Evolutionary conservation across 1,140 invertebrate genomes (phyloP).

Genomic region (Maniola jurtina): DNA sequence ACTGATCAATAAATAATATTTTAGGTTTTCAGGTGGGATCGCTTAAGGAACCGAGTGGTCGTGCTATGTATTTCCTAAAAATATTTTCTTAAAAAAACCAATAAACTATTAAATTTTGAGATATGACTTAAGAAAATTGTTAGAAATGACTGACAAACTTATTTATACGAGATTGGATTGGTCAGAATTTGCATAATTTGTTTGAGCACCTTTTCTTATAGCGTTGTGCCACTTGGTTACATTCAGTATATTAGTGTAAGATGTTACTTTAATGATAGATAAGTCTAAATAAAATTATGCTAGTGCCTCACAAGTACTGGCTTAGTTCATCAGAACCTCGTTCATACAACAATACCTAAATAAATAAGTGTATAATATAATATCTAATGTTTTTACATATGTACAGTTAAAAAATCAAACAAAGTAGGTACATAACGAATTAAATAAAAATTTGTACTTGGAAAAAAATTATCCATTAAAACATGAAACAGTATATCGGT

Average conservation of each 20-base stretch:
- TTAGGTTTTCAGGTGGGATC: constrained; percentile 64
- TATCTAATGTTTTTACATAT: constrained; percentile 78
- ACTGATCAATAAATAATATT: constrained; percentile 65
- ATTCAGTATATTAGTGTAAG: constrained; percentile 33
- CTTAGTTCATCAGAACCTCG: constrained; percentile 53
- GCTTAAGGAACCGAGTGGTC: constrained; percentile 56
- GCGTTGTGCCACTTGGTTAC: constrained; percentile 33
- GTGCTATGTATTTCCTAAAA: constrained; percentile 22
- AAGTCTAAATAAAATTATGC: constrained; percentile 31
- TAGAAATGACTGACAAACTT: constrained; percentile 19
- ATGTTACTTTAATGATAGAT: constrained; percentile 19
- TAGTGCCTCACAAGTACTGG: constrained; percentile 37
- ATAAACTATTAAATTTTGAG: background rate
- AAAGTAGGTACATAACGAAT: constrained; percentile 62
- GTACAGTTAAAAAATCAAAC: constrained; percentile 72
- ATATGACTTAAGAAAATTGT: constrained; percentile 10
- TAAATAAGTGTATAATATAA: constrained; percentile 75
- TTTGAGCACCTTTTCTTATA: constrained; percentile 33
- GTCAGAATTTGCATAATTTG: constrained; percentile 30
- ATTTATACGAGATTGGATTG: constrained; percentile 31
- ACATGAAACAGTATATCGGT: constrained; percentile 58
- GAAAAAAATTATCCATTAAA: constrained; percentile 66
- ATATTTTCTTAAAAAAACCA: constrained; percentile 1
- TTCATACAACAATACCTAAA: constrained; percentile 65
- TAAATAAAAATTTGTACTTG: constrained; percentile 74